Evolutionary conservation across 2,113 vertebrate genomes (phyloP).

Genomic region (Anhinga rufa): DNA sequence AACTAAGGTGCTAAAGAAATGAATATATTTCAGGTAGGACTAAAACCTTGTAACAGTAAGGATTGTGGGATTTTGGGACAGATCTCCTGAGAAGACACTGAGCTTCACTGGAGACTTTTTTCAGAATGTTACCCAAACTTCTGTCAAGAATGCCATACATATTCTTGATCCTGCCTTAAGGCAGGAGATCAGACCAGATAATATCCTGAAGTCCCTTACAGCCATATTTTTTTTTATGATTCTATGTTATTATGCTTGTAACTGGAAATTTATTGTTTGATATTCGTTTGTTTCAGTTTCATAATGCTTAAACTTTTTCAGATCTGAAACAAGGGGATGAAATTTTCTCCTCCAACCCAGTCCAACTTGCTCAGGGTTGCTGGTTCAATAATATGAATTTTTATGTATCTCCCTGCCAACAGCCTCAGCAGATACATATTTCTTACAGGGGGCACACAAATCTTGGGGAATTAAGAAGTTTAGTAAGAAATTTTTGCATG

Average conservation of each 20-base stretch:
- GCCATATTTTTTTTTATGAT: background rate
- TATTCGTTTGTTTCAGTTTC: slow-evolving; percentile 13
- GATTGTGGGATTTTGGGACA: background rate
- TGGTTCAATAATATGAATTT: background rate
- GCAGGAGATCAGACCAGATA: background rate
- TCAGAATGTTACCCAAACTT: background rate
- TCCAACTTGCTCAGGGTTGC: background rate
- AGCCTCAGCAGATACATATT: background rate
- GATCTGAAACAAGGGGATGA: background rate
- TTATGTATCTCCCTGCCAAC: slow-evolving; percentile 9
- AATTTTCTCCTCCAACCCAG: background rate
- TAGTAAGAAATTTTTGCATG: background rate
- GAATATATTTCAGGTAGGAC: background rate
- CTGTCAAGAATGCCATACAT: background rate
- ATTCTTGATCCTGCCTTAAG: background rate
- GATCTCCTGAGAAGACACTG: background rate
- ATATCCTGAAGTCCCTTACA: background rate
- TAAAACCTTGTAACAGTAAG: background rate
- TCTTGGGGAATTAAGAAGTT: background rate
- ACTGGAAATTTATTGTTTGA: slow-evolving; percentile 7
- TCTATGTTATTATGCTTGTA: background rate
- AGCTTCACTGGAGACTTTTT: background rate
- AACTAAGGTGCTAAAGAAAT: background rate
- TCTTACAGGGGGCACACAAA: background rate
- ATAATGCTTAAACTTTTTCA: background rate